Evolutionary conservation across 2,888 invertebrate genomes (phyloP).

Genomic region (Eupithecia tripunctaria): DNA sequence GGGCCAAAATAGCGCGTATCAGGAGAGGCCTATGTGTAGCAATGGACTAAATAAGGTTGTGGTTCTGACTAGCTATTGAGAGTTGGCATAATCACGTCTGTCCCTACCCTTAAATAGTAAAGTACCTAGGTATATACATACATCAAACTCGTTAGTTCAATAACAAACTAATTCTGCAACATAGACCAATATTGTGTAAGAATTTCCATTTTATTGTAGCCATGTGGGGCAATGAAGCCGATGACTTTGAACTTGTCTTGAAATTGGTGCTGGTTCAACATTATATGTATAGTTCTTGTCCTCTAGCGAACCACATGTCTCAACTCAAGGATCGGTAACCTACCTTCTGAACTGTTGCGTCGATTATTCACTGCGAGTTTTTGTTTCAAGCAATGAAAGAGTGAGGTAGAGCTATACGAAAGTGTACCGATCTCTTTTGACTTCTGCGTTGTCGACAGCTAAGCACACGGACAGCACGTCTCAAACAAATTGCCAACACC

Average conservation of each 20-base stretch:
- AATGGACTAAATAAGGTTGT: not conserved
- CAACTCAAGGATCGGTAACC: too few relatives aligned
- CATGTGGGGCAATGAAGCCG: not conserved
- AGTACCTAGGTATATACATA: not conserved
- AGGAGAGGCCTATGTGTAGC: not conserved
- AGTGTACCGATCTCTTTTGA: too few relatives aligned
- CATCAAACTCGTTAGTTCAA: constrained; percentile 22
- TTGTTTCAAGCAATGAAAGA: too few relatives aligned
- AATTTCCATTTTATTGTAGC: constrained; percentile 10
- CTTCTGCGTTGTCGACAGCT: too few relatives aligned
- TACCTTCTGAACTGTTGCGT: too few relatives aligned
- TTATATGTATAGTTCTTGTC: too few relatives aligned
- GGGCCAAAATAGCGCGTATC: not conserved
- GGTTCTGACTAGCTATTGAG: not conserved
- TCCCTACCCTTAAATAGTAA: not conserved
- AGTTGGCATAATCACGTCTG: not conserved
- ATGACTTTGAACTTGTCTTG: not conserved
- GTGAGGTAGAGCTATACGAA: too few relatives aligned
- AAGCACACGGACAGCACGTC: too few relatives aligned
- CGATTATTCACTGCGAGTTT: too few relatives aligned
- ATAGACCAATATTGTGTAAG: constrained; percentile 32
- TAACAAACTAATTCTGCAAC: constrained; percentile 23
- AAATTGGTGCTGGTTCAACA: not conserved
- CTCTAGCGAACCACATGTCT: too few relatives aligned
- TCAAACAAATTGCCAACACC: too few relatives aligned